Base-by-base conservation (phyloP, 2,113 vertebrate species). In the Gasterosteus aculeatus region DNA sequence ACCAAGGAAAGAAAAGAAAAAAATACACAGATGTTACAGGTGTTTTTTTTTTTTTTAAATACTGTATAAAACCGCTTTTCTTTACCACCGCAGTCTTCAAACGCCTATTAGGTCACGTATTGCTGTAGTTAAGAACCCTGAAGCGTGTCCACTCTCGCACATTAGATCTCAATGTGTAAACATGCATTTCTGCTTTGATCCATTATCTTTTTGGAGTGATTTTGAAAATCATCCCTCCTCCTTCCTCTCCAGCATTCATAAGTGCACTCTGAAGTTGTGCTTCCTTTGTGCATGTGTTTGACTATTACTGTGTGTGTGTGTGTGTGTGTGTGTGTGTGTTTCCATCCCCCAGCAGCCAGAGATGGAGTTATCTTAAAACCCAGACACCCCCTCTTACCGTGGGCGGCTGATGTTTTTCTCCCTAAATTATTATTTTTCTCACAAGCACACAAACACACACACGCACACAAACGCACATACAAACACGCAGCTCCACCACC, bases 301-400 rank as follows among this genome's bases (percentile, higher is more conserved):
- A 46, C 35, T 26, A 68, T n/a, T n/a, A n/a, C n/a, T 51, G 6
- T 29, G 44, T 47, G 53, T 49, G 29, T 73, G 29, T 73, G 26
- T 33, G 75, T 56, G 38, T 62, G 59, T 64, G 67, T 72, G 19
- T 64, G 65, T 53, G 53, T 60, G 35, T 62, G n/a, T 62, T 7
- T 49, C 60, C 67, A 84, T 85, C 58, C 69, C 59, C 63, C 59
- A 73, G 74, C 42, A 86, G 70, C 65, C 59, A 75, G 35, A 79
- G 58, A 72, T 78, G 69, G 73, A 77, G 64, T 73, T 88, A 85
- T 90, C 86, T 85, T 61, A 47, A 70, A 84, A 67, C 33, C 70
- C 81, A 88, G 86, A 76, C 69, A 81, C 62, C 68, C 31, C 69
- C 54, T 72, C 33, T 38, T 84, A 78, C 67, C 16, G 12, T 58